These are phyloP conservation scores for Drosophila pseudotalamancana DNA, from an alignment of 2,888 invertebrate genomes.

Conservation along the genomic window DNA sequence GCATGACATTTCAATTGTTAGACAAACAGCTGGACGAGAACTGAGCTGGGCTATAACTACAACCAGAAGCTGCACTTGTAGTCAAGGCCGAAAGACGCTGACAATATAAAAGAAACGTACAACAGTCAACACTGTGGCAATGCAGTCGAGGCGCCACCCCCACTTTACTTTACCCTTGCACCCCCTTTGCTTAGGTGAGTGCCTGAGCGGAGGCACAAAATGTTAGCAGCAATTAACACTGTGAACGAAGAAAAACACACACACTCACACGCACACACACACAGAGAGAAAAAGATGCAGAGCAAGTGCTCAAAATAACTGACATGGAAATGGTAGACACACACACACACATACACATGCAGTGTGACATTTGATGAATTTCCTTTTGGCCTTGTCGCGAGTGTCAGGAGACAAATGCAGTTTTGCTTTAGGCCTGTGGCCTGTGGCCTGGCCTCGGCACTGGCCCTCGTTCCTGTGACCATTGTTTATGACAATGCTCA, in stretches of 20 bases:
- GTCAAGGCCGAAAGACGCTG: conserved; percentile 62
- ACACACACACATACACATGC: conserved; percentile 1
- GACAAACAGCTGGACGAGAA: conserved; percentile 76
- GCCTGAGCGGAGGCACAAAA: conserved; percentile 40
- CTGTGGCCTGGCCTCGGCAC: conserved; percentile 25
- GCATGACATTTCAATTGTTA: conserved; percentile 78
- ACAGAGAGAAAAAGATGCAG: conserved; percentile 49
- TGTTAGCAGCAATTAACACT: conserved; percentile 75
- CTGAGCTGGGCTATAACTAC: conserved; percentile 50
- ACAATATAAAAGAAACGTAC: conserved; percentile 38
- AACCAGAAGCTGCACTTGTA: conserved; percentile 51
- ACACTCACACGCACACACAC: too few species aligned
- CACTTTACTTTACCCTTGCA: conserved; percentile 3
- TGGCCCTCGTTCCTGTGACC: conserved; percentile 10
- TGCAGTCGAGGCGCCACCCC: conserved; percentile 1
- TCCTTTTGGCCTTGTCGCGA: conserved; percentile 76
- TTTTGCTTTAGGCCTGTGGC: conserved; percentile 18
- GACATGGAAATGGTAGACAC: conserved; percentile 29
- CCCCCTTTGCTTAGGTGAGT: conserved; percentile 14
- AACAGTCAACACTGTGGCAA: conserved; percentile 30
- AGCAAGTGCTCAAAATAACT: conserved; percentile 64
- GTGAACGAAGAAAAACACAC: conserved; percentile 44
- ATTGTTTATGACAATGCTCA: conserved; percentile 55
- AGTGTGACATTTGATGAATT: conserved; percentile 69
- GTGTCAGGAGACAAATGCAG: conserved; percentile 53